Conservation (phyloP, 2,797 vertebrate genomes). For the Pipistrellus pipistrellus region DNA sequence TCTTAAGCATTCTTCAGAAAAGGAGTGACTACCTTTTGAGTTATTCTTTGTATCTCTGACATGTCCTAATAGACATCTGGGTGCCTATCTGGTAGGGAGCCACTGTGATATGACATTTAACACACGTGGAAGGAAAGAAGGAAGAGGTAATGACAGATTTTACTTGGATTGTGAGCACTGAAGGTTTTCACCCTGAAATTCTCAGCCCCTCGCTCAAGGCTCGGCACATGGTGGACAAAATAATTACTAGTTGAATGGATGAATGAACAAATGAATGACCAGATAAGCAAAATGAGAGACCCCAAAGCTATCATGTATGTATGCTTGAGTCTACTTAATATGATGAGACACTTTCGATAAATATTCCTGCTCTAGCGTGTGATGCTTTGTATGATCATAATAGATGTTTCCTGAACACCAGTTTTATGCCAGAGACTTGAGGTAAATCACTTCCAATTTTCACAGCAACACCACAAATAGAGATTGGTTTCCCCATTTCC, state of each 20-base stretch:
- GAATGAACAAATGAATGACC: background rate
- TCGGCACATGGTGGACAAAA: background rate
- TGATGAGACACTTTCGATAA: background rate
- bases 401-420: background rate
- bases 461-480: background rate
- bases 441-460: background rate
- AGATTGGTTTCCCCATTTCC: too few species aligned
- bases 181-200: background rate
- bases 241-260: background rate
- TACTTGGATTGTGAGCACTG: background rate
- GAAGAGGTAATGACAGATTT: background rate
- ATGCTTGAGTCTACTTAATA: background rate
- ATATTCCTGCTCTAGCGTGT: background rate
- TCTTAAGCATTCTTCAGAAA: background rate
- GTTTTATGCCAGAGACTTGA: background rate
- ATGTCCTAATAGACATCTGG: background rate
- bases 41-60: background rate
- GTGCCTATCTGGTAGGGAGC: background rate
- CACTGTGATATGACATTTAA: background rate
- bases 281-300: background rate
- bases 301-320: background rate
- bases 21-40: too few species aligned
- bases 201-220: background rate
- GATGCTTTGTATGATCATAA: too few species aligned
- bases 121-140: background rate